phyloP scores from a whole-genome alignment of 1,140 invertebrate genomes.

The Drosophila sucinea region DNA sequence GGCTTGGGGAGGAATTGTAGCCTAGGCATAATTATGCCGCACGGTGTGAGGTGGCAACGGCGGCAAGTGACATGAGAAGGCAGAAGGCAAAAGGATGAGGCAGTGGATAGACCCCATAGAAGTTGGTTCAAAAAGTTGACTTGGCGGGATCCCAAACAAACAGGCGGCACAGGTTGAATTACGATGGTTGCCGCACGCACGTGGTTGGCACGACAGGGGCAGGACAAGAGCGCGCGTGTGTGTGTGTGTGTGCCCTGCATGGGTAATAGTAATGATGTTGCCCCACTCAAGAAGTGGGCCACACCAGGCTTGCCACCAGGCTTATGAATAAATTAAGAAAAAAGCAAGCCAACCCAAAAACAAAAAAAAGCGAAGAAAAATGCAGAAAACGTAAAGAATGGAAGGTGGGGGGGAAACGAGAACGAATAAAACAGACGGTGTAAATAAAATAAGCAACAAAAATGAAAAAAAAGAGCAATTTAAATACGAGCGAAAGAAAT shows the following conservation, averaged over 20 bases:
- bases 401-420: slow-evolving; percentile 23
- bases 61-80: slow-evolving; percentile 9
- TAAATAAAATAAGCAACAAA: slow-evolving; percentile 46
- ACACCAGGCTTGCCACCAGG: slow-evolving; percentile 49
- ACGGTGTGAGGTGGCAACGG: slow-evolving; percentile 42
- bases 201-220: slow-evolving; percentile 38
- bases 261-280: slow-evolving; percentile 81
- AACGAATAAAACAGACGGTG: slow-evolving; percentile 64
- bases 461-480: slow-evolving; percentile 70
- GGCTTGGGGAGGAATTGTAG: slow-evolving; percentile 11
- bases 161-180: slow-evolving; percentile 70
- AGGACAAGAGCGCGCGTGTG: slow-evolving; percentile 15
- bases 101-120: slow-evolving; percentile 41
- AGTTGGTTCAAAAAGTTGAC: slow-evolving; percentile 52
- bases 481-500: slow-evolving; percentile 45
- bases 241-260: slow-evolving; percentile 55
- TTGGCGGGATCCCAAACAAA: slow-evolving; percentile 69
- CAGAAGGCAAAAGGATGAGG: neutral
- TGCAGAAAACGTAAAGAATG: slow-evolving; percentile 3
- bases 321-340: slow-evolving; percentile 80
- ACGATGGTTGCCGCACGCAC: slow-evolving; percentile 69
- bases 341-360: slow-evolving; percentile 35
- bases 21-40: slow-evolving; percentile 58
- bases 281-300: slow-evolving; percentile 65
- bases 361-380: neutral